phyloP scores from a whole-genome alignment of 1,140 invertebrate genomes.

The Hypsibius dujardini region DNA sequence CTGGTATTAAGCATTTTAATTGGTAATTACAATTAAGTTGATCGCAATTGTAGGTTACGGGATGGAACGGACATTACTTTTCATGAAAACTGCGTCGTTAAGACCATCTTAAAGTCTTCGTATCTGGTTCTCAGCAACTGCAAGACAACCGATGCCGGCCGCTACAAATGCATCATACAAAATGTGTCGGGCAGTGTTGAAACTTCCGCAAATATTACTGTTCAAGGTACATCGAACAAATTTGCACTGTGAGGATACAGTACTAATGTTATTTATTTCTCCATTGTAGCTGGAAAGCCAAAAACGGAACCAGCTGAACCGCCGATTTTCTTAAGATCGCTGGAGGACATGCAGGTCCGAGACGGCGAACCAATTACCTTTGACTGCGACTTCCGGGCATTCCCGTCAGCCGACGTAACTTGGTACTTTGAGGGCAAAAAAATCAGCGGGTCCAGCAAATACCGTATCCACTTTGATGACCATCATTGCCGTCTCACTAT shows the following conservation, averaged over 20 bases:
- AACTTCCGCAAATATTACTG: not conserved
- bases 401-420: conserved; percentile 55
- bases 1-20: too few species aligned
- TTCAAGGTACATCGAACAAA: conserved; percentile 16
- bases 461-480: conserved; percentile 21
- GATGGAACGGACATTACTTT: not conserved
- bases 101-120: not conserved
- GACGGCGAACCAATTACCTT: conserved; percentile 53
- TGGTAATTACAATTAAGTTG: too few species aligned
- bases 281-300: conserved; percentile 25
- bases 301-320: conserved; percentile 44
- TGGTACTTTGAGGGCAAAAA: conserved; percentile 42
- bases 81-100: not conserved
- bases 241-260: conserved; percentile 13
- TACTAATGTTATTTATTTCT: too few species aligned
- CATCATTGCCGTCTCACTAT: conserved; percentile 35
- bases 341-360: conserved; percentile 48
- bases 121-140: conserved; percentile 6
- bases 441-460: conserved; percentile 26
- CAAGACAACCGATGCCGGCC: conserved; percentile 12
- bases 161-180: conserved; percentile 16
- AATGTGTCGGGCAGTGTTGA: conserved; percentile 17
- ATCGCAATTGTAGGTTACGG: too few species aligned
- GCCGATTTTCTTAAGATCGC: conserved; percentile 50
- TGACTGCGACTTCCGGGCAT: conserved; percentile 53